A percentile compares a stretch with the other conserved stretches of the same genome.
Conservation (phyloP, 2,797 vertebrate species). For the Alfaro cultratus region DNA sequence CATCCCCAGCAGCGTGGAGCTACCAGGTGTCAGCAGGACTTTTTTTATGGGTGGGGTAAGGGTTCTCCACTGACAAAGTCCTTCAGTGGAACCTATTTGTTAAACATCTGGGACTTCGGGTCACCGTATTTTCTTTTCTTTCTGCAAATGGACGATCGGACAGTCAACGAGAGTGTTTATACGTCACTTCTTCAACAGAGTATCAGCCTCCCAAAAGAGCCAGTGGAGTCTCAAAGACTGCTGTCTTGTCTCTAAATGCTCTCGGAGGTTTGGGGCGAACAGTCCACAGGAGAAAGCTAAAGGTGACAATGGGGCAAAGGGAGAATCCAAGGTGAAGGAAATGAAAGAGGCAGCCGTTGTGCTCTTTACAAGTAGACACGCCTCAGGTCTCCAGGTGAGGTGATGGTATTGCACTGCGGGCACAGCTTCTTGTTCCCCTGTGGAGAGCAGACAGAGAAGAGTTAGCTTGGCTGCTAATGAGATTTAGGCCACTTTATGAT, state of each 20-base stretch:
- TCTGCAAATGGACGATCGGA: conserved; percentile 4
- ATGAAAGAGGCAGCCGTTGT: conserved; percentile 46
- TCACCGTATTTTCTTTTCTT: conserved; percentile 5
- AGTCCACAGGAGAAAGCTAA: conserved; percentile 24
- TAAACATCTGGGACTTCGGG: conserved; percentile 3
- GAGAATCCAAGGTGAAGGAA: conserved; percentile 54
- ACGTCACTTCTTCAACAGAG: conserved; percentile 28
- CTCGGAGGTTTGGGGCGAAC: conserved; percentile 30
- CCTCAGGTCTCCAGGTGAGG: conserved; percentile 95
- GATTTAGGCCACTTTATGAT: neutral
- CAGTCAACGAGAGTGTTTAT: conserved; percentile 32
- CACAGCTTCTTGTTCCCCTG: conserved; percentile 99
- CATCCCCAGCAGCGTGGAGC: conserved; percentile 46
- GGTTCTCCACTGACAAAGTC: conserved; percentile 46
- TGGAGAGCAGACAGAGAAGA: conserved; percentile 29
- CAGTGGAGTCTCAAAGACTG: conserved; percentile 47
- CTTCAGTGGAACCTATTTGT: conserved; percentile 30
- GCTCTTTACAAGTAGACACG: conserved; percentile 97
- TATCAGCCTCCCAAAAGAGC: conserved; percentile 43
- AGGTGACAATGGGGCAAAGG: conserved; percentile 8
- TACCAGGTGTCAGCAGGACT: conserved; percentile 37
- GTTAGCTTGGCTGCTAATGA: conserved; percentile 10
- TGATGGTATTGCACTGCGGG: conserved; percentile 99
- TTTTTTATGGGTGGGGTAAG: neutral
- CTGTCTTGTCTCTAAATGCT: conserved; percentile 51